These are phyloP conservation scores for Papilio polytes DNA, from an alignment of 1,140 invertebrate species.

Conservation along the genomic window DNA sequence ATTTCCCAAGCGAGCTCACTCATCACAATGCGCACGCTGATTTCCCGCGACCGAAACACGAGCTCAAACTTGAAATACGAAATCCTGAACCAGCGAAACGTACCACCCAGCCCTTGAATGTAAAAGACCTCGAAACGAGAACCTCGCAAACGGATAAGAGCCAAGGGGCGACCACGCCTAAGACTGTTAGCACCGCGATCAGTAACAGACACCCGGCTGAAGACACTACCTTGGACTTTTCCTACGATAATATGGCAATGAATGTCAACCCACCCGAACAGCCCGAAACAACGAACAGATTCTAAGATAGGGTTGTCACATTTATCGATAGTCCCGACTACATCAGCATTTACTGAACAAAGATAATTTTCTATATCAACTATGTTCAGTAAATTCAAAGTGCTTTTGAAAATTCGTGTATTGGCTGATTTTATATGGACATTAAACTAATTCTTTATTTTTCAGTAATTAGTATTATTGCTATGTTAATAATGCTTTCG, in stretches of 20 bases:
- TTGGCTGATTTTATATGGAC: neutral
- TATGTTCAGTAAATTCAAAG: too few relatives aligned
- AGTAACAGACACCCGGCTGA: slow-evolving; percentile 86
- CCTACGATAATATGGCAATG: slow-evolving; percentile 89
- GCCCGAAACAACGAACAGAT: slow-evolving; percentile 64
- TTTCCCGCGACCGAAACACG: slow-evolving; percentile 71
- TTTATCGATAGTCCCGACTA: slow-evolving; percentile 50
- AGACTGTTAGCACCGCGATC: slow-evolving; percentile 84
- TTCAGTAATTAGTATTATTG: too few relatives aligned
- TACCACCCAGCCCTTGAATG: slow-evolving; percentile 67
- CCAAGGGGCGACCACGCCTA: slow-evolving; percentile 81
- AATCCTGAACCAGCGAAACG: slow-evolving; percentile 70
- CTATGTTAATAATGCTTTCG: too few relatives aligned
- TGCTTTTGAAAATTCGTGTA: neutral
- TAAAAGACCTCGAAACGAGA: slow-evolving; percentile 66
- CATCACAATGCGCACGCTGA: slow-evolving; percentile 77
- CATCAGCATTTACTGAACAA: slow-evolving; percentile 29
- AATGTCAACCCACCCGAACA: slow-evolving; percentile 84
- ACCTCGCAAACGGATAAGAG: slow-evolving; percentile 75
- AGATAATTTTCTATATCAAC: neutral
- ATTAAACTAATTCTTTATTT: too few relatives aligned
- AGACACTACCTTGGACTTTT: slow-evolving; percentile 87
- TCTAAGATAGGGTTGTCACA: slow-evolving; percentile 60
- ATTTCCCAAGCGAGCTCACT: slow-evolving; percentile 68
- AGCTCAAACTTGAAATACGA: slow-evolving; percentile 74